A percentile compares a stretch with the other conserved stretches of the same genome.
Conservation (phyloP, 1,140 invertebrate species). For the Dendroctonus valens region DNA sequence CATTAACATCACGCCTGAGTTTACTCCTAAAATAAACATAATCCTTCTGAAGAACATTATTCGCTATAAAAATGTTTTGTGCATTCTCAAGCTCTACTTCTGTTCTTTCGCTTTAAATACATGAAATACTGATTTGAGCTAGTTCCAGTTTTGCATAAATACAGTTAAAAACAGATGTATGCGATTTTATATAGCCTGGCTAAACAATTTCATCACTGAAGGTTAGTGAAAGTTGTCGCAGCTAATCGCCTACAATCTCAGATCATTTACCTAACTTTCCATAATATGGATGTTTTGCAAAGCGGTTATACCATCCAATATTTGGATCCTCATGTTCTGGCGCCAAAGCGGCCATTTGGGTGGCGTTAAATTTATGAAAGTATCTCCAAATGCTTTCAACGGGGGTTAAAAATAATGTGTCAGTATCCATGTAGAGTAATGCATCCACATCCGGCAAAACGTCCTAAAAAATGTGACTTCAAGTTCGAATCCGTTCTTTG, state of each 20-base stretch:
- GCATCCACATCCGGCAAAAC: constrained; percentile 78
- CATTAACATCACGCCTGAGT: constrained; percentile 97
- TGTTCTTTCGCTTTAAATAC: too few species aligned
- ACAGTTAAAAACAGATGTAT: too few species aligned
- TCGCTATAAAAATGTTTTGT: too few species aligned
- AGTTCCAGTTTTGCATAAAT: background rate
- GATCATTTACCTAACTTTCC: constrained; percentile 68
- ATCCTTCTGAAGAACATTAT: too few species aligned
- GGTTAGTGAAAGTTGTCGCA: too few species aligned
- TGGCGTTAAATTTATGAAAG: constrained; percentile 81
- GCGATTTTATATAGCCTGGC: too few species aligned
- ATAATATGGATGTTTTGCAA: constrained; percentile 93
- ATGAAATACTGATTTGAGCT: background rate
- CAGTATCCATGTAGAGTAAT: constrained; percentile 91
- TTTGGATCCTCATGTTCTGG: constrained; percentile 89
- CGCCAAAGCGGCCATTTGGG: constrained; percentile 83
- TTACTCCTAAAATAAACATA: constrained; percentile 66
- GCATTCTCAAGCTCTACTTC: too few species aligned
- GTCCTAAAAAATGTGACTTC: constrained; percentile 59
- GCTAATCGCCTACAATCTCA: too few species aligned
- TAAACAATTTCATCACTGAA: too few species aligned
- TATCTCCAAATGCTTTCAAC: constrained; percentile 79
- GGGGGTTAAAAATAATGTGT: constrained; percentile 83
- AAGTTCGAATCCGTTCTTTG: background rate
- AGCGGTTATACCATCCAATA: constrained; percentile 94